Evolutionary conservation across 2,888 invertebrate species (phyloP).

Genomic region (Halictus quadricinctus): DNA sequence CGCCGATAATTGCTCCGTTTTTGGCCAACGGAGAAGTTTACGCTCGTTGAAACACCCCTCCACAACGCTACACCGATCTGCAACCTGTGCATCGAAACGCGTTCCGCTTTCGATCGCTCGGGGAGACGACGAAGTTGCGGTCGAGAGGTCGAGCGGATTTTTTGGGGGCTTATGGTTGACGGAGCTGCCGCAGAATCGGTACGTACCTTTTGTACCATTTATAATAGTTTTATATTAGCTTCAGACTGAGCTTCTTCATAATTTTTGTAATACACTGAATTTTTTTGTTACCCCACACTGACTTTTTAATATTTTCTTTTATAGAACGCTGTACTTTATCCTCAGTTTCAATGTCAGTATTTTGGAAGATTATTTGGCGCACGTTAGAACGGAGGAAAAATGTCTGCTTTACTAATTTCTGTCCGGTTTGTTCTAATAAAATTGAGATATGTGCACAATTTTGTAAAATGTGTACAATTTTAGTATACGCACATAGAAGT

Average conservation of each 20-base stretch:
- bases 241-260: not conserved
- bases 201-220: not conserved
- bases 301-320: not conserved
- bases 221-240: not conserved
- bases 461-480: too few species aligned
- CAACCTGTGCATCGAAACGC: not conserved
- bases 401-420: too few species aligned
- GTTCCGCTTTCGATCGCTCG: not conserved
- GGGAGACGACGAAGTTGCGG: not conserved
- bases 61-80: not conserved
- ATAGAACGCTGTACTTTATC: not conserved
- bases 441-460: too few species aligned
- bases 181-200: not conserved
- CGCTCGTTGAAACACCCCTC: slow-evolving; percentile 19
- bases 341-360: too few species aligned
- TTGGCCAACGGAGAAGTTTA: slow-evolving; percentile 23
- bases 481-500: too few species aligned
- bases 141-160: not conserved
- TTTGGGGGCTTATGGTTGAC: not conserved
- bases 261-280: not conserved
- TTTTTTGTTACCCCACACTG: not conserved
- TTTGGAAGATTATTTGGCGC: not conserved
- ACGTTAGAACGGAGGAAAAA: not conserved
- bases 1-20: slow-evolving; percentile 52
- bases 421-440: not conserved